Conservation (phyloP, 2,113 vertebrate genomes). For the Mus spicilegus region DNA sequence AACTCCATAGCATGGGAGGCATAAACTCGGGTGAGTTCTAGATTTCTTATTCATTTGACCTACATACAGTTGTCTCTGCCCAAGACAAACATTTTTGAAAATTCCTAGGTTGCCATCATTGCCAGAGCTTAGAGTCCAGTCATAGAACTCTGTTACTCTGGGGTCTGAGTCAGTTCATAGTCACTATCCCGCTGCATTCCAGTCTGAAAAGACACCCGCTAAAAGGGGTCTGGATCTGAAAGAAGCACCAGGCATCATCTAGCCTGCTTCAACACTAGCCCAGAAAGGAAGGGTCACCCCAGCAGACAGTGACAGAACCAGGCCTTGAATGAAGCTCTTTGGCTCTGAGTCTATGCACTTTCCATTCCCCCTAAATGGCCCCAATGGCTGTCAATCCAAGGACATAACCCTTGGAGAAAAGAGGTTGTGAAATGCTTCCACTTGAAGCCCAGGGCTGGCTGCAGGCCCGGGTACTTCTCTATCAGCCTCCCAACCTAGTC, state of each 20-base stretch:
- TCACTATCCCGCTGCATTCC: constrained; percentile 18
- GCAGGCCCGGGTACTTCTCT: constrained; percentile 36
- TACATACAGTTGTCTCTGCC: constrained; percentile 40
- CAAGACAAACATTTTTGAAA: constrained; percentile 67
- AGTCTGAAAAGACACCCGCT: not conserved
- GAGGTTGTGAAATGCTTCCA: constrained; percentile 69
- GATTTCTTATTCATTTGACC: constrained; percentile 69
- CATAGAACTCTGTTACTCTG: not conserved
- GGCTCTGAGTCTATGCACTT: not conserved
- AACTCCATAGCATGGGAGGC: not conserved
- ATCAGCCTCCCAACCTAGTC: constrained; percentile 40
- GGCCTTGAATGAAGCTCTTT: not conserved
- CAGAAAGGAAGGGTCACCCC: not conserved
- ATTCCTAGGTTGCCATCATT: not conserved
- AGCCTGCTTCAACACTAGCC: not conserved
- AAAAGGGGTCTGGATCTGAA: not conserved
- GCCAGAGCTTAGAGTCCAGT: constrained; percentile 52
- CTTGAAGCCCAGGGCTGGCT: constrained; percentile 54
- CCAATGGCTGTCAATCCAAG: constrained; percentile 30
- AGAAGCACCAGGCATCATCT: not conserved
- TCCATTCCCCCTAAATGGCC: constrained; percentile 31
- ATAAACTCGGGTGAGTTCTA: constrained; percentile 8
- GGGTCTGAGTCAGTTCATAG: constrained; percentile 35
- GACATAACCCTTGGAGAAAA: constrained; percentile 56
- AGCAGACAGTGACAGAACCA: not conserved